Base-by-base conservation (phyloP, 2,888 invertebrate species). In the Hydraecia micacea region DNA sequence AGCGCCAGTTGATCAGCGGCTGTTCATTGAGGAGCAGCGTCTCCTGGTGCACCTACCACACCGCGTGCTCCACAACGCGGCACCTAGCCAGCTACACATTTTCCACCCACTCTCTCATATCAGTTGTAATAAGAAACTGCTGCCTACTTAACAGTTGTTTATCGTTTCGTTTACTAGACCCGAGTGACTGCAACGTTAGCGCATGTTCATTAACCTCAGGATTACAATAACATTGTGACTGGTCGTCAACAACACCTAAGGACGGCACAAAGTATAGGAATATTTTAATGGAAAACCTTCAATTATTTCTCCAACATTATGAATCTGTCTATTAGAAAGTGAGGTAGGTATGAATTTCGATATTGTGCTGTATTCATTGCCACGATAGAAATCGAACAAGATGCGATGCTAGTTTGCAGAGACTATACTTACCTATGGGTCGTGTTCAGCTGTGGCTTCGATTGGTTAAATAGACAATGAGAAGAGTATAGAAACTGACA, bases 1-100 rank as follows among this genome's bases (percentile, higher is more conserved):
- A 87, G 86, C 78, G 77, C 85, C 86, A 79, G 84, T 83, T 88
- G 88, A 88, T 88, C 72, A 71, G 72, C 28, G 75, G 68, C 68
- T 79, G 73, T 66, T 79, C 80, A 81, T 80, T 75, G 72, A 75
- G 55, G 13, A 66, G 72, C 67, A 74, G 39, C 72, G 49, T 18
- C 13, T 13, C n/a, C 71, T 52, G 58, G 49, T n/a, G 65, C 55
- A 52, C 42, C 32, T 62, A n/a, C 13, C n/a, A n/a, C n/a, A n/a
- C n/a, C n/a, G n/a, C n/a, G 28, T 46, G 73, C 60, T 32, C 28
- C 39, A 63, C 63, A 21, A 13, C 25, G 28, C 55, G 9, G n/a
- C 39, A 13, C 58, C 62, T 49, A 39, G 36, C 36, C 6, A 32
- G 36, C 21, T 21, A 46, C 46, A 13, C 55, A 25, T 60, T 42